Evolutionary conservation across 2,888 invertebrate genomes (phyloP).

Genomic region (Ypsolopha scabrella): DNA sequence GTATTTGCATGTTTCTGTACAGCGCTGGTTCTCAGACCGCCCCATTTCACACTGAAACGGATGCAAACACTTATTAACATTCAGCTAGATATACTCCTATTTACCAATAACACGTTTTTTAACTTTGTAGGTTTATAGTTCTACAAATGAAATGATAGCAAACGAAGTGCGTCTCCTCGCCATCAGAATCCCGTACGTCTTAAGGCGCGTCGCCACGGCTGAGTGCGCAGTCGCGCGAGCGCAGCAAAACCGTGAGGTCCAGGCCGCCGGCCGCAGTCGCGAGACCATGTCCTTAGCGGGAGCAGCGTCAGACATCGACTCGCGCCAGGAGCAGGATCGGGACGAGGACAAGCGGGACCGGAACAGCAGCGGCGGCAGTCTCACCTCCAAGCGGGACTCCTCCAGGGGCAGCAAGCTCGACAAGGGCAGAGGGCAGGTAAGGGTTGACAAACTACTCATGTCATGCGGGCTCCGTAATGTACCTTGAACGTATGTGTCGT

Average conservation of each 20-base stretch:
- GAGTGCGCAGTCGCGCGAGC: not conserved
- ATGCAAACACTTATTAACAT: no score
- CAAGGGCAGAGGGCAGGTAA: constrained; percentile 19
- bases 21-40: no score
- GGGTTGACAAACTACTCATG: not conserved
- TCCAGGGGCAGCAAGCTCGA: constrained; percentile 9
- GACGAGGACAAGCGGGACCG: constrained; percentile 13
- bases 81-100: no score
- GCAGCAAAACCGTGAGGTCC: not conserved
- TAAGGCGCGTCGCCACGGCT: constrained; percentile 4
- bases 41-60: no score
- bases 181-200: constrained; percentile 4
- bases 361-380: constrained; percentile 12
- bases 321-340: constrained; percentile 16
- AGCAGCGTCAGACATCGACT: constrained; percentile 54
- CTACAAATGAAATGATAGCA: no score
- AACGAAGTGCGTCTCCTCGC: constrained; percentile 22
- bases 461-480: no score
- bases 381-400: constrained; percentile 11
- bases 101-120: no score
- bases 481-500: no score
- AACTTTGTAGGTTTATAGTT: no score
- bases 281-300: constrained; percentile 60
- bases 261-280: constrained; percentile 29
- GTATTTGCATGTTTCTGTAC: no score